Evolutionary conservation across 2,113 vertebrate species (phyloP), one percentile per base, ranked within the genome.

Genomic region (Syrrhaptes paradoxus): DNA sequence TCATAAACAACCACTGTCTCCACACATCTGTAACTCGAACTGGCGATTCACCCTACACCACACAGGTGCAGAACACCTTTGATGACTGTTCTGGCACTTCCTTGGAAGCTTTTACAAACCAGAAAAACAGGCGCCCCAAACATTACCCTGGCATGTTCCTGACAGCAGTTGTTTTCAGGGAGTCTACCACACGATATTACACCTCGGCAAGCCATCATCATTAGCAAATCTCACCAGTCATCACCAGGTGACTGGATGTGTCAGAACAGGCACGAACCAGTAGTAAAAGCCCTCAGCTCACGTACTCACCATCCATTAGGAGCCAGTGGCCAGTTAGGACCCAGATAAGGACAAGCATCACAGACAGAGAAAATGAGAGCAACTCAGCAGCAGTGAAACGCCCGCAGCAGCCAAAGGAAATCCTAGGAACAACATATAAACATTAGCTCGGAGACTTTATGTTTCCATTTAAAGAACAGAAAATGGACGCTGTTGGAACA

Each of bases 321-420:
- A 99, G 99, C 99, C 99, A 99, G 94, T 99, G 99, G 95, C 99
- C 99, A 17, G 99, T 99, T 43, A 99, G 98, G 94, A 99, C 99
- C 99, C 99, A 99, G 98, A 99, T 99, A 96, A 99, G 99, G 89
- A 99, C 99, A 63, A 99, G 98, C 98, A 99, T 97, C 80, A 99
- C 99, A 26, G 99, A 99, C 49, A 99, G 98, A 31, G 99, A 99
- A 97, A 99, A 99, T 0, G 99, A 99, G 54, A 99, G 98, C 77
- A 99, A 93, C 98, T 99, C 99, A 4, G 99, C 99, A 97, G 99
- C 98, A 68, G 99, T 99, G 97, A 99, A 99, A 79, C 99, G 99
- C 52, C 99, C 99, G 26, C 99, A 99, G 98, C 99, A 99, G 77
- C 99, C 99, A 89, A 99, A 99, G 48, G 99, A 99, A 97, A 99